Base-by-base conservation (phyloP, 2,888 invertebrate genomes). In the Brachypalpus laphriformis region DNA sequence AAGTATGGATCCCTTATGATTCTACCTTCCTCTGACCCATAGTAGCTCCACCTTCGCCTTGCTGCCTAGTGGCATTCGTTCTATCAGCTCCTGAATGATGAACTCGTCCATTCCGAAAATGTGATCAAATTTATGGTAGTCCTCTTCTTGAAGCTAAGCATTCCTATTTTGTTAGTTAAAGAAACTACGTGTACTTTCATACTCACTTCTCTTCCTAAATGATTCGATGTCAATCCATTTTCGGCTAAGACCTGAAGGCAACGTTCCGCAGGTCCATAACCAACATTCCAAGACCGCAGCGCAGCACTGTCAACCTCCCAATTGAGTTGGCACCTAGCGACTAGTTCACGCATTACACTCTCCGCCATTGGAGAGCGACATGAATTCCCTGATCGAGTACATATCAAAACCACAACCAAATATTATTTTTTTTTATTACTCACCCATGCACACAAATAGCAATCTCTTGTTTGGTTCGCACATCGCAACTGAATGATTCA, bases 291-390 rank as follows among this genome's bases (percentile, higher is more conserved):
- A 20, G 94, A 93, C 3, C 96, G 96, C 56, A 97, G 93, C 0
- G 96, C 98, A 2, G 98, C 98, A 92, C 98, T 98, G 89, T 98
- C 97, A 1, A 96, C 95, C 81, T 94, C 93, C 98, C 98, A 98
- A 88, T 93, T 57, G 2, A 90, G 82, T 14, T 88, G 72, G 80
- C 94, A 93, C 31, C 88, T 87, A 0, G 49, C 8, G 2, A 90
- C 76, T 8, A 90, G 57, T 75, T 89, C 54, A 59, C 93, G 92
- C 90, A 98, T 96, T 0, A 98, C 95, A 8, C 96, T 97, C 91
- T 98, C 98, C 9, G 98, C 98, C 90, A 98, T 98, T 0, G 98
- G 98, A 3, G 98, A 98, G 3, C 98, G 94, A 90, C 98, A 98
- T 87, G 98, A 98, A 90, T 98, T 98, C 8, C 98, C 98, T 96